Evolutionary conservation across 1,140 invertebrate species (phyloP), one percentile per base, ranked within the genome.

Genomic region (Temnothorax nylanderi): DNA sequence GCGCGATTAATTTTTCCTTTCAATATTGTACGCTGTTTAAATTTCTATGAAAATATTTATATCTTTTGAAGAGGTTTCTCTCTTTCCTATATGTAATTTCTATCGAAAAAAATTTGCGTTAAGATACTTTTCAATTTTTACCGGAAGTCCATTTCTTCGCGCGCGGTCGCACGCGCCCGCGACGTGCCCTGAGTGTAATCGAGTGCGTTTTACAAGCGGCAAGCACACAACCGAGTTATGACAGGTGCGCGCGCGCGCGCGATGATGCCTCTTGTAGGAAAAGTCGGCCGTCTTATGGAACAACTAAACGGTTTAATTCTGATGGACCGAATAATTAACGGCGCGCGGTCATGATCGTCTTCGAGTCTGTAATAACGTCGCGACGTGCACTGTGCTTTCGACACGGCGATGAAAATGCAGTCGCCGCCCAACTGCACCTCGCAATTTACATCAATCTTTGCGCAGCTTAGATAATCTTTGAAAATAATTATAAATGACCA

Each of bases 291-390:
- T 82, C 47, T 82, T 82, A 72, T 60, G 80, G 67, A 69, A 80
- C 77, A 21, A 60, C 80, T 37, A 74, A 74, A 74, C 80, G 54
- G 11, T 75, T 60, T 75, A 69, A 84, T 84, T 72, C 80, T 65
- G 76, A 77, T 67, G 80, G 37, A 54, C 8, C 41, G 67, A 82
- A 82, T 82, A 82, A 84, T 84, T 84, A 84, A 84, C 80, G 80
- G 76, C 69, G 80, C 80, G 80, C 80, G 80, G 80, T 75, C 69
- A 62, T 26, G 56, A 84, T 84, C 80, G 69, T 56, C 77, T 49
- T 21, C 67, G n/a, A 62, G 69, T 3, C 80, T 84, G 69, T 84
- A 84, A 84, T 84, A 84, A 84, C 44, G 41, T 6, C 67, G 4
- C 67, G 80, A 69, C 65, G 64, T 71, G 49, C 75, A 26, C 32